These are phyloP conservation scores for Ailuropoda melanoleuca DNA, from an alignment of 2,113 vertebrate genomes.

Conservation along the genomic window DNA sequence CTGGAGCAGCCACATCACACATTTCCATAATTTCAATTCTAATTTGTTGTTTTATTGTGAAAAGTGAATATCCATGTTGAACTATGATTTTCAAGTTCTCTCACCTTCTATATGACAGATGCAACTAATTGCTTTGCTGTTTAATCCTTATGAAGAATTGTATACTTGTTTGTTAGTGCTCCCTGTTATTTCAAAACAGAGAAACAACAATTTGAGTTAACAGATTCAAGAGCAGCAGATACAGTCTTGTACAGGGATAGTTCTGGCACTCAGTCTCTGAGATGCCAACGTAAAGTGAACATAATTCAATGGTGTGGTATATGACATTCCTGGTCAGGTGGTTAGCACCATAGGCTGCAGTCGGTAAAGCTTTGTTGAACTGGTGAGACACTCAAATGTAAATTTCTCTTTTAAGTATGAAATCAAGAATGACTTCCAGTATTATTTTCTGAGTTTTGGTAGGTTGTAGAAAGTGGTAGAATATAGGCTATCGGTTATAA, in stretches of 20 bases:
- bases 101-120: neutral
- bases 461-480: neutral
- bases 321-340: neutral
- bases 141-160: constrained; percentile 2
- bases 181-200: constrained; percentile 41
- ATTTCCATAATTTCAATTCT: neutral
- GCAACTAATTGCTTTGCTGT: constrained; percentile 40
- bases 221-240: constrained; percentile 1
- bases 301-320: neutral
- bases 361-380: neutral
- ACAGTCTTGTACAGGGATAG: neutral
- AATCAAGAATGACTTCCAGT: neutral
- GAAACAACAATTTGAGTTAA: neutral
- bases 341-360: neutral
- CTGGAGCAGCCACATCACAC: neutral
- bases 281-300: neutral
- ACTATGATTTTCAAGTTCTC: neutral
- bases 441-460: neutral
- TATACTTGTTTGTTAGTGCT: neutral
- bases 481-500: neutral
- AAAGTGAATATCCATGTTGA: constrained; percentile 5
- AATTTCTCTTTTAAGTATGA: neutral
- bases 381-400: neutral
- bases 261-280: neutral
- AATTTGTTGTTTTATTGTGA: neutral